Base-by-base conservation (phyloP, 2,888 invertebrate species). In the Eupeodes luniger region DNA sequence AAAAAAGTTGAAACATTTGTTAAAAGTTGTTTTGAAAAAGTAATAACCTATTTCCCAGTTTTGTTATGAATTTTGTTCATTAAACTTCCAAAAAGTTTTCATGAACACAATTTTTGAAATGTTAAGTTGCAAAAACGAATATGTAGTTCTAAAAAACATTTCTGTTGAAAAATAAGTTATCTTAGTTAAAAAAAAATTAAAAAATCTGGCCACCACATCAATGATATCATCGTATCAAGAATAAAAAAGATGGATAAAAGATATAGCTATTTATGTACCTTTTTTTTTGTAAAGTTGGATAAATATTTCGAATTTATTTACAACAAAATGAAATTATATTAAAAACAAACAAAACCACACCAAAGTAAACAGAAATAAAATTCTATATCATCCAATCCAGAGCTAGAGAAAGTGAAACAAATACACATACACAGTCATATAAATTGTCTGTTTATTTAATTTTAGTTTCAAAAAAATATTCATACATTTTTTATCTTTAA, bases 251-350 rank as follows among this genome's bases (percentile, higher is more conserved):
- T 27, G 27, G 27, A 27, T 6, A 12, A 19, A 19, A 1, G 2
- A 55, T 0, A 27, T 57, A 57, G 0, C 0, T 12, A 14, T 7
- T 2, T 27, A 47, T 4, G n/a, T 3, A 12, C 7, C 12, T 49
- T 82, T 81, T 81, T 27, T 36, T 40, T 66, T 19, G 19, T 19
- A 66, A 61, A 47, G 79, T 69, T 80, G 75, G 61, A 69, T 80
- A 69, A 84, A 80, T 80, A 75, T 64, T 75, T 75, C 19, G 49
- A 69, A 80, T 80, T 75, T 75, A 84, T 69, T 75, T 80, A 75
- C 61, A 75, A 14, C 62, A 61, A 69, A 84, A 57, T 75, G 47
- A 67, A 83, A 67, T 80, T 79, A 69, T 75, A 62, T 40, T 40
- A 55, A 51, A 84, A 44, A 69, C 80, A 59, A 59, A 64, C 40